Evolutionary conservation across 2,888 invertebrate species (phyloP), one percentile per base, ranked within the genome.

Genomic region (Cistogaster globosa): DNA sequence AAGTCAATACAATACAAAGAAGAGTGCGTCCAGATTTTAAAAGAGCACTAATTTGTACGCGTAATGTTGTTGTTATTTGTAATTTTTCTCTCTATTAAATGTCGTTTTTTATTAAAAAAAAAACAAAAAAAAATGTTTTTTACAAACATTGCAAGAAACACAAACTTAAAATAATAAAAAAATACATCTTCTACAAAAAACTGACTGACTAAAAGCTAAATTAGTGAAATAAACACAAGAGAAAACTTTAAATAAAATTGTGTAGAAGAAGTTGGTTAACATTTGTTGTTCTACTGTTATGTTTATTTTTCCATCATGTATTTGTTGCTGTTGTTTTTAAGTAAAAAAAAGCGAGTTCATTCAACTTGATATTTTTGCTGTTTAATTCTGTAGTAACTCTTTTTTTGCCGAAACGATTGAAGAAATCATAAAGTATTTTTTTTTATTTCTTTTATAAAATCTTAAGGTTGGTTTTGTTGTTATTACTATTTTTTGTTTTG

Each of bases 281-380:
- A 63, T 55, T 26, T 69, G 53, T 53, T 45, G 55, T 63, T 78
- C 60, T 69, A 22, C 67, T 76, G 67, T 67, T 67, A 55, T 69
- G 62, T 71, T 42, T 67, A 57, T 69, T 69, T 71, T 42, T 62
- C 55, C 22, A 26, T 14, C 32, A 32, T 45, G 14, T 57, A 38
- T 26, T 63, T 69, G 38, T 53, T 77, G 51, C 16, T 69, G 20
- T 62, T 78, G 20, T 60, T 77, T 42, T 36, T 38, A 12, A 51
- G 51, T 38, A 53, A 32, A 38, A 53, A 38, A 53, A 51, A 72
- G 45, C n/a, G n/a, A 45, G 77, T 77, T 77, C 67, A 77, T 77
- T 77, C 48, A 77, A 69, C 77, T 69, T 69, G 3, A 55, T 26
- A 5, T 65, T 67, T 75, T 42, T 75, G 51, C 20, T 53, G 38